Evolutionary conservation across 2,888 invertebrate species (phyloP).

Genomic region (Parochlus steinenii): DNA sequence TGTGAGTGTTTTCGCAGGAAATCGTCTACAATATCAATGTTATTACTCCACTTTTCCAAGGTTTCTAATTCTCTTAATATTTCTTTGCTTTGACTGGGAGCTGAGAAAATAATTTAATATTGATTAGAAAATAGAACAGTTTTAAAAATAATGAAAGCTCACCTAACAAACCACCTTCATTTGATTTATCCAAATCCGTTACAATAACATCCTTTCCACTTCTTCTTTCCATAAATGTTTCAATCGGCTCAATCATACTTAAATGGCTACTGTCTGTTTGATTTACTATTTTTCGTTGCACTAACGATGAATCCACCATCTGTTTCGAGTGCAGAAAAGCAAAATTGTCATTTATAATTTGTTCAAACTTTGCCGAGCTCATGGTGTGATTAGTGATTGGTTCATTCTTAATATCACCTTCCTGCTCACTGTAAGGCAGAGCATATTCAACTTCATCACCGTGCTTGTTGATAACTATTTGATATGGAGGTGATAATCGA

Average conservation of each 20-base stretch:
- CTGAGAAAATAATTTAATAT: not conserved
- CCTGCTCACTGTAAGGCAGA: conserved; percentile 17
- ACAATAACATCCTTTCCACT: conserved; percentile 10
- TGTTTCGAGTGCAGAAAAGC: conserved; percentile 8
- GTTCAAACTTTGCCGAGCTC: conserved; percentile 5
- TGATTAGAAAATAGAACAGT: not conserved
- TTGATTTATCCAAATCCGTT: conserved; percentile 19
- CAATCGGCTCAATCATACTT: conserved; percentile 2
- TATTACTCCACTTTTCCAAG: conserved; percentile 1
- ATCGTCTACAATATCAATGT: too few species aligned
- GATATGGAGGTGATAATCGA: conserved; percentile 15
- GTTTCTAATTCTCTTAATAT: conserved; percentile 2
- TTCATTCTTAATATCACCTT: conserved; percentile 4
- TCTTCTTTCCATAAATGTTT: conserved; percentile 1
- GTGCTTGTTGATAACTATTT: conserved; percentile 18
- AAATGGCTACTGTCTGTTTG: too few species aligned
- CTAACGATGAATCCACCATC: too few species aligned
- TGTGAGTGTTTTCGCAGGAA: not conserved
- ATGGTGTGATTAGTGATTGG: not conserved
- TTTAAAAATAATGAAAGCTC: not conserved
- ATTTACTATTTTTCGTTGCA: too few species aligned
- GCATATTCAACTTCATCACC: conserved; percentile 20
- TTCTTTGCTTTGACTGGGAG: not conserved
- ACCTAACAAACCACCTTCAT: conserved; percentile 12
- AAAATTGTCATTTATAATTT: conserved; percentile 10